These are phyloP conservation scores for Danio aesculapii DNA, from an alignment of 2,797 vertebrate species.

Conservation along the genomic window DNA sequence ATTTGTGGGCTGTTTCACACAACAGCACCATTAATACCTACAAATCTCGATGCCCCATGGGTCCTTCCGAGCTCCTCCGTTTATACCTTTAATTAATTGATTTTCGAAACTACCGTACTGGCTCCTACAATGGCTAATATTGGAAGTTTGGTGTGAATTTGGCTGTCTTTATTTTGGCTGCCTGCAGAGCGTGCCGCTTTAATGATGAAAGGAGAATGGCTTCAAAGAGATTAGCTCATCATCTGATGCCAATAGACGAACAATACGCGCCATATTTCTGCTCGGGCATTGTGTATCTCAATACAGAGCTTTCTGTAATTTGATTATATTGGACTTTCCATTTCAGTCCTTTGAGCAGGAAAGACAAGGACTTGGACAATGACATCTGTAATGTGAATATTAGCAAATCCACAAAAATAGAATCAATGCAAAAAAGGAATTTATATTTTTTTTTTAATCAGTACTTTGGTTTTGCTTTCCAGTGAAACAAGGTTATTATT, in stretches of 20 bases:
- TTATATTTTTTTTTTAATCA: no score
- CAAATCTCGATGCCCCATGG: constrained; percentile 22
- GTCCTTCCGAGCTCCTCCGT: constrained; percentile 23
- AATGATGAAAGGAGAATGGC: constrained; percentile 74
- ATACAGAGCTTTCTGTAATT: constrained; percentile 64
- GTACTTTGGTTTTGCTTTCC: neutral
- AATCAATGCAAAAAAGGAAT: constrained; percentile 1
- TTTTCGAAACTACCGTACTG: constrained; percentile 36
- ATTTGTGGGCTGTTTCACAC: constrained; percentile 36
- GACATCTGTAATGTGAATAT: constrained; percentile 49
- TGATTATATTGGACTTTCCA: constrained; percentile 60
- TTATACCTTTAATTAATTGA: constrained; percentile 48
- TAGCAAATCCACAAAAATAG: constrained; percentile 21
- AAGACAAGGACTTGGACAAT: constrained; percentile 54
- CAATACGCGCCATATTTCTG: constrained; percentile 67
- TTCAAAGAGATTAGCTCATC: constrained; percentile 79
- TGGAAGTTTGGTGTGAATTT: constrained; percentile 63
- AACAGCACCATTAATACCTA: constrained; percentile 21
- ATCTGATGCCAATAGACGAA: constrained; percentile 73
- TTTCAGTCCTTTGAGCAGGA: constrained; percentile 47
- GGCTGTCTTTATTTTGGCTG: constrained; percentile 63
- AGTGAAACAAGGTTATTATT: neutral
- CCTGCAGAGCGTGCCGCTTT: constrained; percentile 64
- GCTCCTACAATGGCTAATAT: constrained; percentile 57
- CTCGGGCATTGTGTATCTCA: constrained; percentile 64